phyloP scores from a whole-genome alignment of 2,888 invertebrate species.

The Eupithecia subumbrata region DNA sequence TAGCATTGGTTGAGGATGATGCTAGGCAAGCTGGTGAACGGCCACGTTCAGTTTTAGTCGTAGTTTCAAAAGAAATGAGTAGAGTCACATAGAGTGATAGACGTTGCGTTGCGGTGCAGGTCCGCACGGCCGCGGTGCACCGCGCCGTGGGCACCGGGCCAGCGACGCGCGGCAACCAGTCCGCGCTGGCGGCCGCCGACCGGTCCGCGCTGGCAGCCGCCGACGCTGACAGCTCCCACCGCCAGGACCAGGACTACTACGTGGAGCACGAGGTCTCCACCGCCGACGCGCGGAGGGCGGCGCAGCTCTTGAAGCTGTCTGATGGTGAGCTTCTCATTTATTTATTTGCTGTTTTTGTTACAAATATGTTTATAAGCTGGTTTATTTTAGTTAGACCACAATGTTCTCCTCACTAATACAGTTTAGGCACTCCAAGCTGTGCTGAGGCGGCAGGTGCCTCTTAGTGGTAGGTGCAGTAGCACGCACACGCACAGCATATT shows the following conservation, averaged over 20 bases:
- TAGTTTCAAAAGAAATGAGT: neutral
- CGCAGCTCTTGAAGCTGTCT: slow-evolving; percentile 69
- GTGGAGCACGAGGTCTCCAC: slow-evolving; percentile 86
- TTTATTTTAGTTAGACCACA: too few species aligned
- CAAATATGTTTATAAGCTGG: too few species aligned
- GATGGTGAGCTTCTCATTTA: slow-evolving; percentile 52
- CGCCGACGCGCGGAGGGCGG: slow-evolving; percentile 82
- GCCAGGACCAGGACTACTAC: slow-evolving; percentile 83
- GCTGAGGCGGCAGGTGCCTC: too few species aligned
- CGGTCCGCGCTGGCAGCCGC: slow-evolving; percentile 23
- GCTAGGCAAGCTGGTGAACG: neutral
- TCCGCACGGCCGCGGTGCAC: slow-evolving; percentile 73
- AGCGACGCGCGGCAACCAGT: slow-evolving; percentile 34
- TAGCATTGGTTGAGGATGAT: neutral
- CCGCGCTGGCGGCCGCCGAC: slow-evolving; percentile 18
- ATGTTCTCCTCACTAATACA: too few species aligned
- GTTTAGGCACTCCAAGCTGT: too few species aligned
- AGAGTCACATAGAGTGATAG: neutral
- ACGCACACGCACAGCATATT: too few species aligned
- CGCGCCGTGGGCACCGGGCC: slow-evolving; percentile 72
- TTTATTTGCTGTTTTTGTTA: neutral
- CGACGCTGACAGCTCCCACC: slow-evolving; percentile 40
- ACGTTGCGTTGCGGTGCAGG: slow-evolving; percentile 47
- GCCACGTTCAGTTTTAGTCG: neutral
- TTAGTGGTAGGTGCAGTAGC: too few species aligned